phyloP scores from a whole-genome alignment of 2,888 invertebrate genomes.

The Epinotia bilunana region DNA sequence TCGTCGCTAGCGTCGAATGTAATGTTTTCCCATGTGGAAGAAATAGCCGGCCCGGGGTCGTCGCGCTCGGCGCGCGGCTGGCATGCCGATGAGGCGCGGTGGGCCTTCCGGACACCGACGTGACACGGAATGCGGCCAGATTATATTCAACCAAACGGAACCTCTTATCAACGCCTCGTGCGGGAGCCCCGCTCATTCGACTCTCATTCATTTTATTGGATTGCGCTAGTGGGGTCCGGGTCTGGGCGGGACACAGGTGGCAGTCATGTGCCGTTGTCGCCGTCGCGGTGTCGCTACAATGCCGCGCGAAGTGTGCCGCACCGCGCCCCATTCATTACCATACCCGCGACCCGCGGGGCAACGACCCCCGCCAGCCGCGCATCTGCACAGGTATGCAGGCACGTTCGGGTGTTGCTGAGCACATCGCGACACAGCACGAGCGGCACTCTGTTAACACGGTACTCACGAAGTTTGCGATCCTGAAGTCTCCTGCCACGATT shows the following conservation, averaged over 20 bases:
- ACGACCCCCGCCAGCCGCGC: conserved; percentile 27
- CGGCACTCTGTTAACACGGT: background rate
- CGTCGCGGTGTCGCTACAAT: conserved; percentile 28
- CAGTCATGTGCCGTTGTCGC: conserved; percentile 21
- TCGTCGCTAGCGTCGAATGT: background rate
- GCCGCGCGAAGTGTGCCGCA: conserved; percentile 38
- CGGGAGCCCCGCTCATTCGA: background rate
- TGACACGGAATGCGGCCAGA: background rate
- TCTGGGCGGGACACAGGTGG: conserved; percentile 24
- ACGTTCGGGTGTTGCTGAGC: background rate
- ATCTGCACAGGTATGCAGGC: conserved; percentile 31
- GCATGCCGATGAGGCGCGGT: conserved; percentile 11
- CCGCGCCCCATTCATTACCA: conserved; percentile 36
- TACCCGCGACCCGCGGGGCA: conserved; percentile 35
- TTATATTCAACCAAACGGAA: background rate
- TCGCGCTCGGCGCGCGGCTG: conserved; percentile 5
- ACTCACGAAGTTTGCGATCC: conserved; percentile 22
- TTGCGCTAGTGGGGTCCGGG: background rate
- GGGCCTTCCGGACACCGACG: background rate
- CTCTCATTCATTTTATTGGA: conserved; percentile 5
- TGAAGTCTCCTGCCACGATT: conserved; percentile 25
- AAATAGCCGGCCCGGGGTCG: conserved; percentile 5
- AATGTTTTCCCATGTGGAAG: conserved; percentile 19
- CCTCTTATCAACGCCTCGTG: background rate
- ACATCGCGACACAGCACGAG: background rate